Conservation (phyloP, 1,140 invertebrate species). For the Drosophila malerkotliana region DNA sequence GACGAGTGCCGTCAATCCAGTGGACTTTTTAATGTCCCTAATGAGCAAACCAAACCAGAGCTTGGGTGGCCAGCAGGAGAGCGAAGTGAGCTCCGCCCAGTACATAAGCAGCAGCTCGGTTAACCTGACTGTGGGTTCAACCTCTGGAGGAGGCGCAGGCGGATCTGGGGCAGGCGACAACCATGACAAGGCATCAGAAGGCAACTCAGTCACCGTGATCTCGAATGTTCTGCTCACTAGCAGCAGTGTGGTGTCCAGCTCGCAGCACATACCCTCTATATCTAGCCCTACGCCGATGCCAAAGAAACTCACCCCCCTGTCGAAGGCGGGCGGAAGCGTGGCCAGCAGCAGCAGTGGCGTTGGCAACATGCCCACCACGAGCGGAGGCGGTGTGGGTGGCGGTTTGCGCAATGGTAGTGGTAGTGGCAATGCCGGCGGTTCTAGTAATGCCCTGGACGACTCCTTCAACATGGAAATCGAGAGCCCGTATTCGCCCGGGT, state of each 20-base stretch:
- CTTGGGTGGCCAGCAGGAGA: conserved; percentile 62
- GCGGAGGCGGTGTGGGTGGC: conserved; percentile 14
- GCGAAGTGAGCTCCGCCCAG: conserved; percentile 52
- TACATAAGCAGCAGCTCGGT: conserved; percentile 57
- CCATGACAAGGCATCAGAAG: conserved; percentile 53
- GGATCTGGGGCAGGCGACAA: conserved; percentile 20
- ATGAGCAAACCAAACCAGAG: conserved; percentile 78
- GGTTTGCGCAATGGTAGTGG: conserved; percentile 64
- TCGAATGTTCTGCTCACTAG: conserved; percentile 74
- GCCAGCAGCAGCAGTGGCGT: conserved; percentile 76
- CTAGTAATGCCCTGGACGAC: conserved; percentile 85
- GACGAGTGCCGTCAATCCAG: conserved; percentile 64
- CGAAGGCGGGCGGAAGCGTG: conserved; percentile 77
- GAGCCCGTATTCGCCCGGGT: conserved; percentile 93
- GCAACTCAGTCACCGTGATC: conserved; percentile 69
- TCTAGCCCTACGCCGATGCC: conserved; percentile 69
- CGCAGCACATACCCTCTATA: conserved; percentile 78
- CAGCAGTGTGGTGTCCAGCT: conserved; percentile 50
- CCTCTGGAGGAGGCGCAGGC: conserved; percentile 2
- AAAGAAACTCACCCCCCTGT: conserved; percentile 65
- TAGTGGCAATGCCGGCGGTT: conserved; percentile 85
- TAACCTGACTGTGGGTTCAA: conserved; percentile 25
- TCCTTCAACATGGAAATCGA: conserved; percentile 86
- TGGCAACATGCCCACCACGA: conserved; percentile 53
- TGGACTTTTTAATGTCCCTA: conserved; percentile 79